A percentile compares a stretch with the other conserved stretches of the same genome.
phyloP scores from a whole-genome alignment of 2,888 invertebrate species.

The Dendrolimus houi region DNA sequence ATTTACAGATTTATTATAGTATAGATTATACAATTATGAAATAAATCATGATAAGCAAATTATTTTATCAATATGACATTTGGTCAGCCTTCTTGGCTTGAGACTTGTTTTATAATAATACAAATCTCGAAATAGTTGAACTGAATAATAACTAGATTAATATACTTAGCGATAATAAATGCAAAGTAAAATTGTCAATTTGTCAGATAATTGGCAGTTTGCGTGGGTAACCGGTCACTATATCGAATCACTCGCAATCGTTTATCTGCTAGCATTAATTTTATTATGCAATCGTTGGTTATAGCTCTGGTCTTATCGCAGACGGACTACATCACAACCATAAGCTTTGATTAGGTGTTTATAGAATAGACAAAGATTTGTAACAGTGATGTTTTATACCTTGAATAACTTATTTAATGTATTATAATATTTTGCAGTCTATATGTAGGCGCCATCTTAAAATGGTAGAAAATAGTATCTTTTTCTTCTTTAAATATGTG shows the following conservation, averaged over 20 bases:
- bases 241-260: conserved; percentile 2
- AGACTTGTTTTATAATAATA: too few relatives aligned
- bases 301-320: not conserved
- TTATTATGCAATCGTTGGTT: not conserved
- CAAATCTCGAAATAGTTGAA: too few relatives aligned
- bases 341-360: not conserved
- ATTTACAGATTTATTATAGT: too few relatives aligned
- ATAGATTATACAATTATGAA: too few relatives aligned
- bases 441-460: too few relatives aligned
- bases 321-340: not conserved
- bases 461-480: too few relatives aligned
- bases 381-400: not conserved
- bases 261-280: not conserved
- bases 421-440: too few relatives aligned
- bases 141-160: not conserved
- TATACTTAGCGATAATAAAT: not conserved
- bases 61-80: too few relatives aligned
- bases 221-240: not conserved
- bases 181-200: not conserved
- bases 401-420: too few relatives aligned
- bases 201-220: not conserved
- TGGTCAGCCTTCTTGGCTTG: too few relatives aligned
- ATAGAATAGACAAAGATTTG: not conserved
- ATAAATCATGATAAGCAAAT: too few relatives aligned
- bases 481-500: too few relatives aligned